phyloP scores from a whole-genome alignment of 2,888 invertebrate species.

The Palloptera scutellata region DNA sequence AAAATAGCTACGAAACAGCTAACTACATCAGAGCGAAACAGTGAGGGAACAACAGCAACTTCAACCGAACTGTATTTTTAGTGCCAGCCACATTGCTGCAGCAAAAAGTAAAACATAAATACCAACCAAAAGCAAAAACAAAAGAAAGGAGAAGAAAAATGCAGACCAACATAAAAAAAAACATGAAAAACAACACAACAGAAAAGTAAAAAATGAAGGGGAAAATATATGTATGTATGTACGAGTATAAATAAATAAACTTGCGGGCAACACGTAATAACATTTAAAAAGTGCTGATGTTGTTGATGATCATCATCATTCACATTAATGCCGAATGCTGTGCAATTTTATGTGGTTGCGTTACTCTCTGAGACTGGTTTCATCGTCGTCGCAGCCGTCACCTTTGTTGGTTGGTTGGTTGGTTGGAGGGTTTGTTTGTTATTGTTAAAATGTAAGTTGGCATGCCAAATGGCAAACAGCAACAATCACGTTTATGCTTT shows the following conservation, averaged over 20 bases:
- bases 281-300: conserved; percentile 48
- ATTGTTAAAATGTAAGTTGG: neutral
- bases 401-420: no score
- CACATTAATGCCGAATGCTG: conserved; percentile 3
- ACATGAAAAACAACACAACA: conserved; percentile 38
- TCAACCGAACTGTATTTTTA: neutral
- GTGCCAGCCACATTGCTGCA: conserved; percentile 33
- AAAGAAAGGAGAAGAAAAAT: no score
- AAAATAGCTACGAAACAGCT: no score
- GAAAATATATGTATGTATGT: no score
- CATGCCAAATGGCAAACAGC: neutral
- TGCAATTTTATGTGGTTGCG: neutral
- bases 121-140: conserved; percentile 1
- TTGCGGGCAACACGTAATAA: no score
- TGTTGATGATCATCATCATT: conserved; percentile 22
- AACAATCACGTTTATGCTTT: conserved; percentile 25
- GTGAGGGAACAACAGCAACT: no score
- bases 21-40: no score
- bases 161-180: conserved; percentile 23
- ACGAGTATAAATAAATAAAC: no score
- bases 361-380: no score
- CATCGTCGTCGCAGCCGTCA: no score
- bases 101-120: conserved; percentile 12
- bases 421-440: no score
- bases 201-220: conserved; percentile 41